These are phyloP conservation scores for Dolichoris vasculosae DNA, from an alignment of 1,140 invertebrate species.

Conservation along the genomic window DNA sequence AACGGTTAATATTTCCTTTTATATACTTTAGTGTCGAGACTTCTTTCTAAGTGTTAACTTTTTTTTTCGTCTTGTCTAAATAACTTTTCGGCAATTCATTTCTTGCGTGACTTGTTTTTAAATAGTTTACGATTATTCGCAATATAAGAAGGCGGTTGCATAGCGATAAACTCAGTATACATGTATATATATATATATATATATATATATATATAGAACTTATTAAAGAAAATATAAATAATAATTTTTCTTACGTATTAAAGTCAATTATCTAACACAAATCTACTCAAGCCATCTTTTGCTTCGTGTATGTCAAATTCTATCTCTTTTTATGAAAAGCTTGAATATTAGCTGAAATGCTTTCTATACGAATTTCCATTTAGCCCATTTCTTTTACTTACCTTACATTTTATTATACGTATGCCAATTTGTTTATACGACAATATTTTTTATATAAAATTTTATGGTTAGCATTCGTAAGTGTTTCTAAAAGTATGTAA, in stretches of 20 bases:
- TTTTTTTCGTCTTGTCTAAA: background rate
- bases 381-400: background rate
- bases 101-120: background rate
- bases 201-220: background rate
- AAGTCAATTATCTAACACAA: no score
- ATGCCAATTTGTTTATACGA: no score
- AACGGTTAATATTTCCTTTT: constrained; percentile 38
- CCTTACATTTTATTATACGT: no score
- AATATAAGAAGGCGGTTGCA: background rate
- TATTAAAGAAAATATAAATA: background rate
- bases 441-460: background rate
- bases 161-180: background rate
- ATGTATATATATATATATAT: no score
- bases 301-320: background rate
- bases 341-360: background rate
- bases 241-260: background rate
- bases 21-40: background rate
- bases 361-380: background rate
- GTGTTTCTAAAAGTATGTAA: background rate
- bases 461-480: no score
- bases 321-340: background rate
- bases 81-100: background rate
- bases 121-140: background rate
- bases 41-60: background rate
- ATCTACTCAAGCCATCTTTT: background rate